phyloP scores from a whole-genome alignment of 2,888 invertebrate species.

The Cinara cedri region DNA sequence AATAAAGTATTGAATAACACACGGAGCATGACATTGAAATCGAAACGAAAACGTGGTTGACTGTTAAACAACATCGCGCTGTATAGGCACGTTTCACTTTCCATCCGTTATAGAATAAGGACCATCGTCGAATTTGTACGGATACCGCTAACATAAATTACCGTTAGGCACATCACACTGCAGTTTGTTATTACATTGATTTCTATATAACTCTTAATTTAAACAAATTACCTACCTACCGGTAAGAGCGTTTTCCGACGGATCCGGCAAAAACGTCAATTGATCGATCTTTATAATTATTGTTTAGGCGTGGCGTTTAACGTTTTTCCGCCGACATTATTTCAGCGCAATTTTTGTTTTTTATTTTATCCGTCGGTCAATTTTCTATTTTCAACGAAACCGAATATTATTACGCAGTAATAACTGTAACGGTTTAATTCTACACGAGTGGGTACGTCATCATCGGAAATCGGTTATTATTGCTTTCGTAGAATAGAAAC shows the following conservation, averaged over 20 bases:
- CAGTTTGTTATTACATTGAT: constrained; percentile 21
- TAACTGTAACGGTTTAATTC: constrained; percentile 15
- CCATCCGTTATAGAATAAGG: constrained; percentile 36
- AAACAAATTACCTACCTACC: neutral
- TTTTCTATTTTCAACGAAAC: constrained; percentile 24
- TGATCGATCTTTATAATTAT: neutral
- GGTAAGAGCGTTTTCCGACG: neutral
- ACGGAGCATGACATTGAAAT: constrained; percentile 53
- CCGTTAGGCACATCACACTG: constrained; percentile 3
- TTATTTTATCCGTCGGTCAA: neutral
- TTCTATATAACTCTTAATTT: constrained; percentile 38
- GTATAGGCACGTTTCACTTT: constrained; percentile 52
- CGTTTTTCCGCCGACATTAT: neutral
- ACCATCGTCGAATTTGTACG: constrained; percentile 5
- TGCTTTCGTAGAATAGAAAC: constrained; percentile 23
- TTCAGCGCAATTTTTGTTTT: neutral
- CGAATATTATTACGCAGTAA: neutral
- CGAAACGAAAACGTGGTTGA: constrained; percentile 42
- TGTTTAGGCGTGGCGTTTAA: neutral
- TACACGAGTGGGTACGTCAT: neutral
- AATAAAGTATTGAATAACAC: constrained; percentile 45
- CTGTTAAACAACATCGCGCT: constrained; percentile 24
- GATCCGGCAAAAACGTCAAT: neutral
- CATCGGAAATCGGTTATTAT: constrained; percentile 25
- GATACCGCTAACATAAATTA: constrained; percentile 17